Evolutionary conservation across 30 jellyfish, hydroid and myxozoan species (phyloP), one percentile per base, ranked within the genome.

Genomic region (Haliclystus octoradiatus): DNA sequence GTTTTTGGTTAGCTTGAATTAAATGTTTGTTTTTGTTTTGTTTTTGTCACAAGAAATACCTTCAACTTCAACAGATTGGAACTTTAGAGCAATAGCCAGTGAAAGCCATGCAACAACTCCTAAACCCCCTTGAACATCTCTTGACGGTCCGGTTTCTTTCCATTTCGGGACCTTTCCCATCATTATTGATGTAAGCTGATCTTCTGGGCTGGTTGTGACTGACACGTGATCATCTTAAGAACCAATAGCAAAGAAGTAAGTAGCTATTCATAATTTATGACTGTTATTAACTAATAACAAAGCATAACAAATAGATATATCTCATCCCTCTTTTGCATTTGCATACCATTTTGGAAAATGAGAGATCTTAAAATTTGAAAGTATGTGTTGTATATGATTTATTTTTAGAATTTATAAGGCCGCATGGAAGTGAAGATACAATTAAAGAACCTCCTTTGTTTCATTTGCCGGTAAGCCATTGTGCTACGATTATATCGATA

Each of bases 21-120:
- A 66, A 30, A 30, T 66, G 66, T 66, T 24, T 30, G 76, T 29
- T 34, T 32, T 26, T 66, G 32, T 66, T 34, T 65, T 7, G 31
- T 49, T 30, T 0, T 65, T 34, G 33, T 25, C 31, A 66, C 65
- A 30, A 13, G 26, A 23, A 29, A 64, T 64, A 64, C 73, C 73
- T 64, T 64, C 28, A 9, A 12, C 19, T 5, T 26, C 64, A 5
- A 24, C 26, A 5, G 73, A 31, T 12, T 64, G 23, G 64, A 64
- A 64, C 28, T 64, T 64, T 25, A 64, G 9, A 22, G 52, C 64
- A 5, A 64, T 64, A 5, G 31, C 63, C 65, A 64, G 9, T 25
- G 73, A 5, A 15, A 64, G 31, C 73, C 73, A 64, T 64, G 52
- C 73, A 12, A 31, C 73, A 12, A 64, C 73, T 5, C 73, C 73